Evolutionary conservation across 2,113 vertebrate genomes (phyloP), one percentile per base, ranked within the genome.

Genomic region (Meles meles): DNA sequence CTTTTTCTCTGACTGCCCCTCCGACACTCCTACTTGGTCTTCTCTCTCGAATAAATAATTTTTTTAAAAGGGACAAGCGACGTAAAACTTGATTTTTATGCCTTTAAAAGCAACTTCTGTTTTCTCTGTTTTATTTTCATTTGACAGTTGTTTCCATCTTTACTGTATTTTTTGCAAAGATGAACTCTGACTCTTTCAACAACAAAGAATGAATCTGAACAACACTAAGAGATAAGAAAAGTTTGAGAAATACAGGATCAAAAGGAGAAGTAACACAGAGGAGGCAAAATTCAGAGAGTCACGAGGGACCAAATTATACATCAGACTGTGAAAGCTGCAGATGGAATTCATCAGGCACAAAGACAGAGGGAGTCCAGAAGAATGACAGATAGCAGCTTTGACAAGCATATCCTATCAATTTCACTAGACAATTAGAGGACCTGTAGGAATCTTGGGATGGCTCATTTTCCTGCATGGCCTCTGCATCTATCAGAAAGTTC

Each of bases 361-460:
- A 47, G 27, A 77, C 10, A 9, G 27, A 69, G 27, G 13, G 77
- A 80, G 21, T 29, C 3, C 71, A 31, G 6, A 57, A 92, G 44
- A 65, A 39, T 67, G 42, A 27, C 85, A 84, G 42, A 21, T 18
- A 85, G 57, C 15, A 20, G 65, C 83, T 93, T 86, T 93, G 82
- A 97, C 47, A 77, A 85, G 74, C 72, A 44, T 5, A 80, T 49
- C 31, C 86, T 87, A 34, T 84, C 95, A 74, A 49, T 96, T 96
- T 80, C 14, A 0, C 39, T 23, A 81, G 88, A 80, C 47, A 59
- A 57, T 87, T 47, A 31, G 1, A 47, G 55, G 65, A 81, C 88
- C 79, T 23, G 37, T 77, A 85, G 84, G 72, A 39, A 83, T 91
- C 59, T 87, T 57, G 87, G 49, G 11, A 52, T 65, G 39, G 31